phyloP scores from a whole-genome alignment of 2,888 invertebrate species.

The Argyresthia albistria region DNA sequence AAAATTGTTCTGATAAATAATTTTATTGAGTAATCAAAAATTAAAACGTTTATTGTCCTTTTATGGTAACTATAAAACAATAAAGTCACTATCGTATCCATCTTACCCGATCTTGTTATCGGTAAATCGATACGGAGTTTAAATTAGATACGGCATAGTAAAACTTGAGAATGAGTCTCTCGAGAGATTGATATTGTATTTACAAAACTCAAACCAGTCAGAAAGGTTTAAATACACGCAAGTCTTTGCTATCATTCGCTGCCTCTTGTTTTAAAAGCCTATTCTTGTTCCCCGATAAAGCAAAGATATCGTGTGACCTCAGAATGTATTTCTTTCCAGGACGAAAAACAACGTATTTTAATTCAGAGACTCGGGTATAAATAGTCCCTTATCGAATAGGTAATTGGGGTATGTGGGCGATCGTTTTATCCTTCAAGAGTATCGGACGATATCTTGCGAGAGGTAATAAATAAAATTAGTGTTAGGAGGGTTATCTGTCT shows the following conservation, averaged over 20 bases:
- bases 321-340: conserved; percentile 44
- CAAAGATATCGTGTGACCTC: conserved; percentile 61
- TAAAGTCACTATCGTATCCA: conserved; percentile 27
- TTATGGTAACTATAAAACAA: conserved; percentile 30
- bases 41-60: conserved; percentile 27
- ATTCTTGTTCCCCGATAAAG: conserved; percentile 64
- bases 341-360: conserved; percentile 72
- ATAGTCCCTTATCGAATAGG: conserved; percentile 52
- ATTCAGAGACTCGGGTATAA: conserved; percentile 33
- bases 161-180: not conserved
- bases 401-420: conserved; percentile 64
- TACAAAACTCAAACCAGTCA: too few species aligned
- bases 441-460: conserved; percentile 6
- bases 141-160: conserved; percentile 31
- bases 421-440: conserved; percentile 26
- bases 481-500: not conserved
- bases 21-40: conserved; percentile 13
- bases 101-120: conserved; percentile 23
- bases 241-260: conserved; percentile 36
- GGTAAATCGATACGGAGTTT: conserved; percentile 11
- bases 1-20: conserved; percentile 8
- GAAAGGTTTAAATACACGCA: too few species aligned
- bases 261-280: conserved; percentile 56
- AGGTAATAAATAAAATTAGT: conserved; percentile 5
- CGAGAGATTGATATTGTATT: not conserved